Evolutionary conservation across 2,888 invertebrate species (phyloP).

Genomic region (Matsumyia berberina): DNA sequence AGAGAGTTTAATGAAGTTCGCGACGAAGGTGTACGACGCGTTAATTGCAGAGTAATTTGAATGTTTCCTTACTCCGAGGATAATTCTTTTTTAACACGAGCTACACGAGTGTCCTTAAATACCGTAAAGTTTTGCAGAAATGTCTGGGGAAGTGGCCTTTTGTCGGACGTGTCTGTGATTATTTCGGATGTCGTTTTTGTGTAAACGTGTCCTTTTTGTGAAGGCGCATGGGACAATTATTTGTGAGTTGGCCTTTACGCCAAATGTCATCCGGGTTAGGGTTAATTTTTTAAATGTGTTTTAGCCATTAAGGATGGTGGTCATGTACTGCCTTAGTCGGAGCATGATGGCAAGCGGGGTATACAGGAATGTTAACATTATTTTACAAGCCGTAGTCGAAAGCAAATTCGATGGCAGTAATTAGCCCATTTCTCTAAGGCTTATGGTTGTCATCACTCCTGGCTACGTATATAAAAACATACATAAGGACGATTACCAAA

Average conservation of each 20-base stretch:
- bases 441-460: too few relatives aligned
- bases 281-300: neutral
- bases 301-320: neutral
- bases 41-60: conserved; percentile 8
- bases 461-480: too few relatives aligned
- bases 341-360: neutral
- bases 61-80: neutral
- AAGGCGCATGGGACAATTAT: too few relatives aligned
- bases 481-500: too few relatives aligned
- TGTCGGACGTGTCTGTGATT: neutral
- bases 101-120: conserved; percentile 3
- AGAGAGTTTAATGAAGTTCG: conserved; percentile 36
- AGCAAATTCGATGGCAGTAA: too few relatives aligned
- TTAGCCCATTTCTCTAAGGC: too few relatives aligned
- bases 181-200: conserved; percentile 11
- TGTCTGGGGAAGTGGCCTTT: neutral
- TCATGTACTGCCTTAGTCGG: neutral
- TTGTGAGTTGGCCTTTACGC: neutral
- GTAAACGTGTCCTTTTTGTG: neutral
- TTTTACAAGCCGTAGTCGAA: too few relatives aligned
- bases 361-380: neutral
- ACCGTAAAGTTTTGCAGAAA: neutral
- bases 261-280: neutral
- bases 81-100: neutral
- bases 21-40: conserved; percentile 4